phyloP scores from a whole-genome alignment of 2,113 vertebrate genomes.

The Myodes glareolus region DNA sequence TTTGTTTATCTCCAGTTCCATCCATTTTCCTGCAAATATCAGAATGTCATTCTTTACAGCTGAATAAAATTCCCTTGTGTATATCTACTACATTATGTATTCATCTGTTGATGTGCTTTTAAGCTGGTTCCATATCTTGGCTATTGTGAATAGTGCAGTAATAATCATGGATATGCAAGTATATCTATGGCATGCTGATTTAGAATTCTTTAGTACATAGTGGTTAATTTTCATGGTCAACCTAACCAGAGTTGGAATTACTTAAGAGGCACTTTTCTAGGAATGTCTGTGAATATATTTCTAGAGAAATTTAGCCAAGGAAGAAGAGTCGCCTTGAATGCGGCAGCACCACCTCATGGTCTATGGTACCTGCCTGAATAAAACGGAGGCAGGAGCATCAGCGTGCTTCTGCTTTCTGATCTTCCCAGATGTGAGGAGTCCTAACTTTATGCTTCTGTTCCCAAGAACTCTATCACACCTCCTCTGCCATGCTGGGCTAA shows the following conservation, averaged over 20 bases:
- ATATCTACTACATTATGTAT: neutral
- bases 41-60: neutral
- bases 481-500: neutral
- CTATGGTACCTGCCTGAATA: neutral
- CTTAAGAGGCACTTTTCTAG: neutral
- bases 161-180: neutral
- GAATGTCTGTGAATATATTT: neutral
- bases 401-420: neutral
- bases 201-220: neutral
- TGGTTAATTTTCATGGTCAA: neutral
- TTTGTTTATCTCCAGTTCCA: neutral
- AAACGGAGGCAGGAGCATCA: neutral
- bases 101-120: neutral
- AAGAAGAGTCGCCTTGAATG: neutral
- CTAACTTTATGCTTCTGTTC: neutral
- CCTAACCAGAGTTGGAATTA: neutral
- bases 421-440: neutral
- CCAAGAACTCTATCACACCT: neutral
- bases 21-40: neutral
- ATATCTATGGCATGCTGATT: neutral
- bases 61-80: neutral
- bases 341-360: neutral
- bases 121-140: neutral
- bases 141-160: neutral
- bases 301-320: neutral